A percentile compares a stretch with the other conserved stretches of the same genome.
Conservation (phyloP, 2,113 vertebrate genomes). For the Procavia capensis region DNA sequence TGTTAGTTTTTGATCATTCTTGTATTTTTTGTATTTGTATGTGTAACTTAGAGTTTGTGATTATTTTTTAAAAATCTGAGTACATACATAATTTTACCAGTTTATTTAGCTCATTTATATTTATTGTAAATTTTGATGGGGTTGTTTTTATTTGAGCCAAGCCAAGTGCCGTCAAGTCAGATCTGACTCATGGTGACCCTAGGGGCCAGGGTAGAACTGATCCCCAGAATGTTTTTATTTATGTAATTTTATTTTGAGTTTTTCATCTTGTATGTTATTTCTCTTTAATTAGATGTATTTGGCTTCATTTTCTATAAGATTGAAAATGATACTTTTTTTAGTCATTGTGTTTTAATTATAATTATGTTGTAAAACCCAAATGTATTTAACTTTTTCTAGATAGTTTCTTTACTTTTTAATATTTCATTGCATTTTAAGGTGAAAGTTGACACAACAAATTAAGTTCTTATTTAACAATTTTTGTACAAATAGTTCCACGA, state of each 20-base stretch:
- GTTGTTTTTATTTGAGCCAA: slow-evolving; percentile 1
- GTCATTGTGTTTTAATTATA: background rate
- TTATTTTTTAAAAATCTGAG: background rate
- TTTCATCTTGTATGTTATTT: background rate
- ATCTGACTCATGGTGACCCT: too few relatives aligned
- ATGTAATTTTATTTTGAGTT: background rate
- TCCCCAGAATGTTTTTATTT: slow-evolving; percentile 2
- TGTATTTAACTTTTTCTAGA: background rate
- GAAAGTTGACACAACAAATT: too few relatives aligned
- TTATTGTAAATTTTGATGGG: background rate
- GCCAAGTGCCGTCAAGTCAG: too few relatives aligned
- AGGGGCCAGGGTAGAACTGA: too few relatives aligned
- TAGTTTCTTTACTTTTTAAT: background rate
- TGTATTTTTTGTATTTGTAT: background rate
- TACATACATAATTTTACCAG: background rate
- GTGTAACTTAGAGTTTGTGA: background rate
- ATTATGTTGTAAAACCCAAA: background rate
- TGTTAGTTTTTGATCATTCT: background rate
- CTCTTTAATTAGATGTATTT: background rate
- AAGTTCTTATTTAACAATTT: too few relatives aligned
- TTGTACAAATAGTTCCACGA: too few relatives aligned
- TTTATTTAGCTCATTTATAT: slow-evolving; percentile 23
- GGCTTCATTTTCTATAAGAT: background rate
- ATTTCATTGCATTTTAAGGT: background rate
- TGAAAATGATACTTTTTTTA: background rate